Evolutionary conservation across 1,140 invertebrate genomes (phyloP).

Genomic region (Neocloeon triangulifer): DNA sequence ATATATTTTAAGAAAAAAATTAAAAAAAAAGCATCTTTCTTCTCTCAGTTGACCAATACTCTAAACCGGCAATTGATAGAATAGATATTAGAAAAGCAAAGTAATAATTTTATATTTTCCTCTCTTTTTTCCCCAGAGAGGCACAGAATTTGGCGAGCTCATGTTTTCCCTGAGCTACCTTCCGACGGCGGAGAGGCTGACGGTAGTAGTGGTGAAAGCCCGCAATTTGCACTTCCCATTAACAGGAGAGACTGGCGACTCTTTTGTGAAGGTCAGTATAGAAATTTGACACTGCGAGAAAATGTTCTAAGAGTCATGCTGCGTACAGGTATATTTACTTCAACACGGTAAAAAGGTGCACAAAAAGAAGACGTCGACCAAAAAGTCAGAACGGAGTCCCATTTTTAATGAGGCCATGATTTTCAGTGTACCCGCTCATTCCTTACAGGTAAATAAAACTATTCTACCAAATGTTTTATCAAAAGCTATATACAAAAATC

Average conservation of each 20-base stretch:
- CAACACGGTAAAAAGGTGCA: slow-evolving; percentile 52
- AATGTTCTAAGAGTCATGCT: no score
- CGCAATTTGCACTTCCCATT: slow-evolving; percentile 23
- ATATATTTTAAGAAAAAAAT: no score
- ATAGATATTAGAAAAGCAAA: no score
- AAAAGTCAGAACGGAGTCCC: slow-evolving; percentile 39
- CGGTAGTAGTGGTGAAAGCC: slow-evolving; percentile 31
- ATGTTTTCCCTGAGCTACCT: slow-evolving; percentile 33
- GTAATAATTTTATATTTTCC: no score
- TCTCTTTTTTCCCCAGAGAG: no score
- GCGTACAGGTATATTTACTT: slow-evolving; percentile 43
- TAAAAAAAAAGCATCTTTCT: no score
- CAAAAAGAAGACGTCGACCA: slow-evolving; percentile 49
- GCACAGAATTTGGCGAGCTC: slow-evolving; percentile 23
- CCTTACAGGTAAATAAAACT: slow-evolving; percentile 24
- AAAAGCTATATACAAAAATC: not conserved
- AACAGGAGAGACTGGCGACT: slow-evolving; percentile 18
- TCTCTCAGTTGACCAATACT: no score
- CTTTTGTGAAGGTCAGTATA: slow-evolving; percentile 28
- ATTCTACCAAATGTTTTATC: not conserved
- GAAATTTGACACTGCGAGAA: no score
- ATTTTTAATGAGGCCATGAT: slow-evolving; percentile 64
- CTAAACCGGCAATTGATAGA: no score
- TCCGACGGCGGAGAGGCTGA: slow-evolving; percentile 30
- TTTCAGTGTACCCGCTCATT: slow-evolving; percentile 43